Base-by-base conservation (phyloP, 2,113 vertebrate genomes). In the Epinephelus cyanopodus region DNA sequence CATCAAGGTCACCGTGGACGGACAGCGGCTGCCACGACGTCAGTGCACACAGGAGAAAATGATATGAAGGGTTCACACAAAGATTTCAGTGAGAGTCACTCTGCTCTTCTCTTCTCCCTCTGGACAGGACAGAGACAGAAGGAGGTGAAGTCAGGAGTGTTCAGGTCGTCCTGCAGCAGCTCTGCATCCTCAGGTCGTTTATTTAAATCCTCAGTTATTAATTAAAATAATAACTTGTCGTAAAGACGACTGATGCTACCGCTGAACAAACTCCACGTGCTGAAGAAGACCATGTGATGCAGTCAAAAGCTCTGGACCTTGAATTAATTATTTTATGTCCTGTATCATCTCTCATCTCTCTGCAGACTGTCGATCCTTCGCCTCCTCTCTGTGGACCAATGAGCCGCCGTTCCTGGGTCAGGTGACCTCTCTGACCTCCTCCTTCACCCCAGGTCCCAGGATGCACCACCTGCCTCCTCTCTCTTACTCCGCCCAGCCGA, bases 1-100 rank as follows among this genome's bases (percentile, higher is more conserved):
- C 64, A 92, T 93, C 61, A 94, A 93, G 75, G 87, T 94, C 8
- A 94, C 93, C 0, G 93, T 94, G 84, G 93, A 94, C 1, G 93
- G 93, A 12, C 92, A 92, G 0, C 89, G 93, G 6, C 87, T 92
- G 77, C 93, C 93, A 0, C 85, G 93, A 83, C 90, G 93, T 94
- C 2, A 90, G 93, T 88, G 2, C 18, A 67, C 62, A 14, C 0
- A 7, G 14, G 33, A 5, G 19, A 18, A 1, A 3, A 29, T 5
- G 3, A 23, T 0, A 3, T n/a, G 15, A 53, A 11, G 13, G 37
- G 21, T 70, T 50, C 1, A 27, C 4, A 9, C 1, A 10, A 39
- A 53, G 4, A 42, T 23, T 27, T 63, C 19, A 56, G 5, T 62
- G 39, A 17, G 4, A 54, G 11, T 5, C 0, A 10, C n/a, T 66